These are phyloP conservation scores for Siphamia tubifer DNA, from an alignment of 2,113 vertebrate species.

Conservation along the genomic window DNA sequence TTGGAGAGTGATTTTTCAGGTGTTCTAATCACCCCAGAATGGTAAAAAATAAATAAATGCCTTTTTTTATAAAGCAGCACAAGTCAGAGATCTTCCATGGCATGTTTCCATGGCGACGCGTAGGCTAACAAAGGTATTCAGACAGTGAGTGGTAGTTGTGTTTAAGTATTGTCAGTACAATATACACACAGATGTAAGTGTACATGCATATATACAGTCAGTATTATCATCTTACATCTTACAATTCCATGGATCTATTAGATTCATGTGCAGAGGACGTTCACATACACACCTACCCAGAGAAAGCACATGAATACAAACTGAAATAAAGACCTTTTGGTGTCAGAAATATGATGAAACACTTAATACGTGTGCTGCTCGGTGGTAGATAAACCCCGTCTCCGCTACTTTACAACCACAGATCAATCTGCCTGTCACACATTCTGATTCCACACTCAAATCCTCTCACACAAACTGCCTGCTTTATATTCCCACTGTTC, in stretches of 20 bases:
- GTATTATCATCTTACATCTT: background rate
- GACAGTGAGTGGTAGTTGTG: conserved; percentile 33
- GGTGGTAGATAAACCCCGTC: conserved; percentile 14
- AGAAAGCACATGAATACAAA: background rate
- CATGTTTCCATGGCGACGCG: conserved; percentile 46
- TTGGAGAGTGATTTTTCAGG: too few species aligned
- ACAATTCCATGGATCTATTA: background rate
- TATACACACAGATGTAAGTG: background rate
- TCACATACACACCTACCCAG: background rate
- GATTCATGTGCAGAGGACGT: background rate
- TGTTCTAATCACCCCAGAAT: too few species aligned
- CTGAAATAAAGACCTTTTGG: background rate
- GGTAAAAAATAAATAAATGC: too few species aligned
- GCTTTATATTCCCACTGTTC: background rate
- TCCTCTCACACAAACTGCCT: background rate
- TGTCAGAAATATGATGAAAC: conserved; percentile 19
- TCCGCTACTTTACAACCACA: background rate
- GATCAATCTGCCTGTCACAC: conserved; percentile 24
- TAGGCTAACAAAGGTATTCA: background rate
- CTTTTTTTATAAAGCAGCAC: background rate
- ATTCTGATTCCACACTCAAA: background rate
- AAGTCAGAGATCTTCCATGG: background rate
- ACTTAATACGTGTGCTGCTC: background rate
- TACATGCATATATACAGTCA: background rate
- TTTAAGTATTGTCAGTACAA: conserved; percentile 20